Base-by-base conservation (phyloP, 2,113 vertebrate genomes). In the Anhinga anhinga region DNA sequence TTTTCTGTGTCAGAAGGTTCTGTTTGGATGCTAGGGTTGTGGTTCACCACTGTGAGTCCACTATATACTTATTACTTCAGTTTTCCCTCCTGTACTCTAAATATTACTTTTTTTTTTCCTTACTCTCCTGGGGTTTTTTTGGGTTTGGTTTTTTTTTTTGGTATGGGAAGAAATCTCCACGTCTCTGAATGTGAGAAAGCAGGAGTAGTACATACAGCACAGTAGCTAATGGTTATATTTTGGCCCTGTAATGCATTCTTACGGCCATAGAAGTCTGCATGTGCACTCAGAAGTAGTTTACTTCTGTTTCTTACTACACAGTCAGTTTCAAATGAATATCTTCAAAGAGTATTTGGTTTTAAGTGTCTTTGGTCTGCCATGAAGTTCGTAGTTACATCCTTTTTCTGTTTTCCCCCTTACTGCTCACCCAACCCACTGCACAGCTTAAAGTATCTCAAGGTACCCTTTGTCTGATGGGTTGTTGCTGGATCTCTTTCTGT, bases 1-100 rank as follows among this genome's bases (percentile, higher is more conserved):
- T 93, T 69, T 69, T 67, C n/a, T 86, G 4, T 71, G 59, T 91
- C 81, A 89, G 84, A 93, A 89, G 26, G 47, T 86, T 88, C 69
- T 96, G n/a, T n/a, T n/a, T n/a, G n/a, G n/a, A n/a, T n/a, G n/a
- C 73, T 96, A 40, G 83, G 61, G 65, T 52, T 84, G 86, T 95
- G 77, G 61, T 53, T 97, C 78, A 62, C 53, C 29, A 76, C 62
- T 74, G 30, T 80, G 82, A 34, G 49, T 79, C 92, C 73, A 59
- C 74, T 73, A 56, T 61, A 81, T 82, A 65, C 56, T 77, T 86
- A 58, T 0, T 91, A 50, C 38, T 89, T 95, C 61, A 85, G 40
- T 72, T 95, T 89, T 93, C 58, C 62, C 34, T 82, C 59, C 49
- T 87, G 25, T 89, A 23, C 27, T 89, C 25, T 59, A 92, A 76